Conservation (phyloP, 2,113 vertebrate genomes). For the Himantopus leucocephalus region DNA sequence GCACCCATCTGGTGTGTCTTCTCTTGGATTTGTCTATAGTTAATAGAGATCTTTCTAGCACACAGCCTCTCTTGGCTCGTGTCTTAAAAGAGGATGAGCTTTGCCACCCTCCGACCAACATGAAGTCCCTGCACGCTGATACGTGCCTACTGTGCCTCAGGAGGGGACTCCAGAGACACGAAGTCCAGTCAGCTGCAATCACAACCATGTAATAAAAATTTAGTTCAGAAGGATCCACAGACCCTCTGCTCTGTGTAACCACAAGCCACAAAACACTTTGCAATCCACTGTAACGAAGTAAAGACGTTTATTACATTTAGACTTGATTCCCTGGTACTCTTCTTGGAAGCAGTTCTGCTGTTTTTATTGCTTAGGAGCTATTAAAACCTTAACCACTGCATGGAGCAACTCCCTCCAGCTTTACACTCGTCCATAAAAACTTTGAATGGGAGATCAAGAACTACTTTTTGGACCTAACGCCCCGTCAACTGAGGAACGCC, state of each 20-base stretch:
- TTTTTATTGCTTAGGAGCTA: slow-evolving; percentile 52
- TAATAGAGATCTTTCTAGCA: neutral
- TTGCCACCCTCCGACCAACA: rapidly evolving
- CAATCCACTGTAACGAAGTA: neutral
- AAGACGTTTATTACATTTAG: slow-evolving; percentile 48
- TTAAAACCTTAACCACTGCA: slow-evolving; percentile 57
- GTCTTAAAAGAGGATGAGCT: neutral
- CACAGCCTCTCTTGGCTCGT: neutral
- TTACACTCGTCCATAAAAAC: slow-evolving; percentile 32
- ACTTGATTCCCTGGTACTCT: slow-evolving; percentile 52
- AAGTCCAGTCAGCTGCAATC: neutral
- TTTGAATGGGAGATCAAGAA: neutral
- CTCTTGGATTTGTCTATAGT: neutral
- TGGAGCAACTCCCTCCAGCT: slow-evolving; percentile 1
- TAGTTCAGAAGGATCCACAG: neutral
- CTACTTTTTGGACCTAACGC: neutral
- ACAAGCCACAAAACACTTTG: slow-evolving; percentile 47
- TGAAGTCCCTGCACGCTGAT: rapidly evolving
- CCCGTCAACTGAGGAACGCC: neutral
- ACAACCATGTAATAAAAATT: neutral
- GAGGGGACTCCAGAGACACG: neutral
- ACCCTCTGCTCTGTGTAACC: slow-evolving; percentile 8
- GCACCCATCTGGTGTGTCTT: neutral
- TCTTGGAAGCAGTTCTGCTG: slow-evolving; percentile 37
- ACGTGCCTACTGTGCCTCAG: neutral